A percentile compares a stretch with the other conserved stretches of the same genome.
Conservation (phyloP, 2,888 invertebrate species). For the Yponomeuta sedellus region DNA sequence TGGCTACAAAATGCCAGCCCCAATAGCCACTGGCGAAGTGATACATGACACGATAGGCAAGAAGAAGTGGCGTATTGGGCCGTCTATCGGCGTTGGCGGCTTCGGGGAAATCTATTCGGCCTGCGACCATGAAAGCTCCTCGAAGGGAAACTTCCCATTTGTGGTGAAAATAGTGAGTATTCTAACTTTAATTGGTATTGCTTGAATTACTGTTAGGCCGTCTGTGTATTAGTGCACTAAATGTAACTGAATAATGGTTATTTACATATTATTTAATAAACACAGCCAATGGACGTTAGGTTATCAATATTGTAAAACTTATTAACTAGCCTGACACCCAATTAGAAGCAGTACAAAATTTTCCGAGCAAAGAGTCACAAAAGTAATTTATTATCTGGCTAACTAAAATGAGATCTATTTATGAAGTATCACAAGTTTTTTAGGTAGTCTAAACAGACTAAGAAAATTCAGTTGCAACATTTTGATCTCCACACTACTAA, state of each 20-base stretch:
- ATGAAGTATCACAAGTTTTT: no score
- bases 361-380: no score
- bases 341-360: no score
- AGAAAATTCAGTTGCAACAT: no score
- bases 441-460: no score
- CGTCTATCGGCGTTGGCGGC: conserved; percentile 92
- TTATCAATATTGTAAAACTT: no score
- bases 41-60: conserved; percentile 83
- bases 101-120: conserved; percentile 96
- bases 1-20: conserved; percentile 80
- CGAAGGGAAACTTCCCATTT: conserved; percentile 75
- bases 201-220: background rate
- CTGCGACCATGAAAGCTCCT: conserved; percentile 73
- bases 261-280: no score
- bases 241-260: background rate
- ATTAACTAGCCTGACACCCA: no score
- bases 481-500: no score
- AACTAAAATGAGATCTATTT: no score
- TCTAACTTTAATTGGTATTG: conserved; percentile 5
- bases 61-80: conserved; percentile 90
- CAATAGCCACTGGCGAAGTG: conserved; percentile 84
- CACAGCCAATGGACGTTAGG: no score
- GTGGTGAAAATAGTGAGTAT: conserved; percentile 88
- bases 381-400: no score
- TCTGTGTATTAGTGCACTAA: background rate